These are phyloP conservation scores for Drosophila robusta DNA, from an alignment of 2,888 invertebrate species.

Conservation along the genomic window DNA sequence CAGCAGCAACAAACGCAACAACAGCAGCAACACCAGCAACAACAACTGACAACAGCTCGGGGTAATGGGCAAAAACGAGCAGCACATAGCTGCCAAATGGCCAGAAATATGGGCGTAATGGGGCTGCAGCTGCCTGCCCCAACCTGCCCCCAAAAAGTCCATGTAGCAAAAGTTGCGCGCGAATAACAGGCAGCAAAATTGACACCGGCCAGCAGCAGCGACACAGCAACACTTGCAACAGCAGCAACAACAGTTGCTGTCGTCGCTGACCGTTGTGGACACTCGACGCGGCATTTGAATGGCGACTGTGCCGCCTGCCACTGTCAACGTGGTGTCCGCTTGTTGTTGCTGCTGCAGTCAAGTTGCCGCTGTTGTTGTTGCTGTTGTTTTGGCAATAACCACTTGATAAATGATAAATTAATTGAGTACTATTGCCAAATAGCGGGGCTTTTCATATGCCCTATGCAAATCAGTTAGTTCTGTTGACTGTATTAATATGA, in stretches of 20 bases:
- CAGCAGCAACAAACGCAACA: conserved; percentile 17
- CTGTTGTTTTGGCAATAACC: conserved; percentile 60
- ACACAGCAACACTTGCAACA: conserved; percentile 27
- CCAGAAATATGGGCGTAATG: conserved; percentile 48
- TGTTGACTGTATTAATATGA: conserved; percentile 17
- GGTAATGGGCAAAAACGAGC: conserved; percentile 58
- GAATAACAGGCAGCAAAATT: conserved; percentile 56
- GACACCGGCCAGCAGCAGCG: conserved; percentile 50
- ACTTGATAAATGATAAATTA: conserved; percentile 80
- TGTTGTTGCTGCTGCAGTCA: conserved; percentile 18
- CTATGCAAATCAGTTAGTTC: conserved; percentile 45
- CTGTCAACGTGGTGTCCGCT: conserved; percentile 23
- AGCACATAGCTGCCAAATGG: conserved; percentile 43
- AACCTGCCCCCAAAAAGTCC: conserved; percentile 20
- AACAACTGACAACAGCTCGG: conserved; percentile 23
- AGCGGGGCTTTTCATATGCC: conserved; percentile 38
- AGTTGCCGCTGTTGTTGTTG: conserved; percentile 21
- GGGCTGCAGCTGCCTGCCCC: conserved; percentile 9
- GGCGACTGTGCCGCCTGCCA: conserved; percentile 41
- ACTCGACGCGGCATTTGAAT: conserved; percentile 70
- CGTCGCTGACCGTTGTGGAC: conserved; percentile 60
- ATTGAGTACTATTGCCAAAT: conserved; percentile 73
- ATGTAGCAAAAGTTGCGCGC: conserved; percentile 59
- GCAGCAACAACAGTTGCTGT: conserved; percentile 44
- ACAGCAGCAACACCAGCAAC: conserved; percentile 9